Evolutionary conservation across 2,797 vertebrate species (phyloP).

Genomic region (Gastrophryne carolinensis): DNA sequence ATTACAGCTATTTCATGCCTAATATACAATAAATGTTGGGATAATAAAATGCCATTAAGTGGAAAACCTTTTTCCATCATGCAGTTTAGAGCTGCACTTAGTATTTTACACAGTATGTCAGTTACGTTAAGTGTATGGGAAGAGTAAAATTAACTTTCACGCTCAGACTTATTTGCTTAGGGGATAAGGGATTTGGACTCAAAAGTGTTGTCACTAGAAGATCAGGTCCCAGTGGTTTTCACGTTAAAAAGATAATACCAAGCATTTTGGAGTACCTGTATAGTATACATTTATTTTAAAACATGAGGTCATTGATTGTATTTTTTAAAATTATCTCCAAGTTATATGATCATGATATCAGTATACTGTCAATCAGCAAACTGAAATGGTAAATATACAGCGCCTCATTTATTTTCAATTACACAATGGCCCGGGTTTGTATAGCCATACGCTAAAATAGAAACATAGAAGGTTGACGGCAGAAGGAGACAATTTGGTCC

Average conservation of each 20-base stretch:
- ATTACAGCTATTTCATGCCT: neutral
- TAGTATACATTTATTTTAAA: slow-evolving; percentile 13
- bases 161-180: slow-evolving; percentile 37
- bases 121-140: slow-evolving; percentile 27
- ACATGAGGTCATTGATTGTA: neutral
- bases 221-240: slow-evolving; percentile 1
- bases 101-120: neutral
- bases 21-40: neutral
- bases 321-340: neutral
- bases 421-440: neutral
- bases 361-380: neutral
- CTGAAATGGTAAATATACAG: neutral
- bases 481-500: no score
- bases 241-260: slow-evolving; percentile 20
- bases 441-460: neutral
- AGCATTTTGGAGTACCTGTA: neutral
- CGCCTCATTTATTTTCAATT: slow-evolving; percentile 26
- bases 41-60: neutral
- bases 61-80: neutral
- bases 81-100: neutral
- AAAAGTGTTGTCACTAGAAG: slow-evolving; percentile 20
- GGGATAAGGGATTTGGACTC: slow-evolving; percentile 22
- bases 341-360: neutral
- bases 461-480: no score
- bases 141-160: slow-evolving; percentile 26